phyloP scores from a whole-genome alignment of 1,140 invertebrate genomes.

The Diorhabda carinulata region DNA sequence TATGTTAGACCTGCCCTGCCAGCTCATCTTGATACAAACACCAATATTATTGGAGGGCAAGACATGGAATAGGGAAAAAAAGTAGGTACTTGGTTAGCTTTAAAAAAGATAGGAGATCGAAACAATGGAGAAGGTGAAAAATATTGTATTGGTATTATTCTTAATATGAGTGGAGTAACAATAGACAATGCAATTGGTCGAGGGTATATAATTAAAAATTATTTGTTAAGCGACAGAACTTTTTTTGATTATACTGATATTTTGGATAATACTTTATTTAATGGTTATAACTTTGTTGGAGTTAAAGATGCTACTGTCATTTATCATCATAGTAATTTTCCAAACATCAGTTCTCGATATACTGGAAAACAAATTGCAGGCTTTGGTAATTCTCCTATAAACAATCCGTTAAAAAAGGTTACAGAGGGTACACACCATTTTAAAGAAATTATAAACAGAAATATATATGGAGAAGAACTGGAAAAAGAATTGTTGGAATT shows the following conservation, averaged over 20 bases:
- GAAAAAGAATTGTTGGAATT: not conserved
- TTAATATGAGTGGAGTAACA: not conserved
- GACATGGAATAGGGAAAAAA: constrained; percentile 68
- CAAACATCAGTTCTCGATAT: not conserved
- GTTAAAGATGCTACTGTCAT: not conserved
- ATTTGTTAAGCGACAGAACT: not conserved
- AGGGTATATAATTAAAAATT: not conserved
- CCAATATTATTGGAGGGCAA: constrained; percentile 66
- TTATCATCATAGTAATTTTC: not conserved
- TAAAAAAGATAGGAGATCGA: constrained; percentile 37
- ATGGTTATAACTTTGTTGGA: not conserved
- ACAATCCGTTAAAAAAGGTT: not conserved
- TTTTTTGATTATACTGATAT: not conserved
- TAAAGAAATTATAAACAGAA: not conserved
- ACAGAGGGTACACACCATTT: not conserved
- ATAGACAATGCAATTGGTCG: not conserved
- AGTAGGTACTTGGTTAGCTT: constrained; percentile 74
- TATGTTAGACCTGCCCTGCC: constrained; percentile 61
- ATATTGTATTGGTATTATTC: not conserved
- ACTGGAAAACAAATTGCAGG: not conserved
- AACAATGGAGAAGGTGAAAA: constrained; percentile 18
- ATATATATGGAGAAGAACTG: not conserved
- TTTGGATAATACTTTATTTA: not conserved
- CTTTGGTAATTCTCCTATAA: not conserved
- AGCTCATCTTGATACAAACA: constrained; percentile 59